Conservation (phyloP, 2,888 invertebrate genomes). For the Amiota communis region DNA sequence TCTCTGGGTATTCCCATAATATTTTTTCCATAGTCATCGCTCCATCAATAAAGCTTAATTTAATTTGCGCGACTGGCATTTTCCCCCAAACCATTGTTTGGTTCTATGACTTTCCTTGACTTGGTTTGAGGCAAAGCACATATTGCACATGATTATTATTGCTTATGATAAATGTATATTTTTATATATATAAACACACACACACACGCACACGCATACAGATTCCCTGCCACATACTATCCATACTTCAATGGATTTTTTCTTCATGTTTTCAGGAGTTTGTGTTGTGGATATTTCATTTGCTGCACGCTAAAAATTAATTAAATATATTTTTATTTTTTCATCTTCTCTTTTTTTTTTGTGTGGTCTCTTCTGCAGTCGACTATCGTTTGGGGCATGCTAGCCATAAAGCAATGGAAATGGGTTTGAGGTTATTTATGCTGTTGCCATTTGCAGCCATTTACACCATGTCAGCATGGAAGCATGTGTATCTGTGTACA, state of each 20-base stretch:
- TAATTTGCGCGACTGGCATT: slow-evolving; percentile 50
- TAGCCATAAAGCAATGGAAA: slow-evolving; percentile 51
- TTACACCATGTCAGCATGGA: slow-evolving; percentile 25
- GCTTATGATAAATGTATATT: slow-evolving; percentile 58
- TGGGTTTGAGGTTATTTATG: slow-evolving; percentile 57
- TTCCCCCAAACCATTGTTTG: slow-evolving; percentile 51
- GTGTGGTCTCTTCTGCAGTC: too few species aligned
- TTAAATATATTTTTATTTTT: slow-evolving; percentile 57
- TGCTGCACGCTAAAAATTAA: slow-evolving; percentile 65
- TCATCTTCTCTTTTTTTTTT: slow-evolving; percentile 1
- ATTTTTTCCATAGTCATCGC: slow-evolving; percentile 15
- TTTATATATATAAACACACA: slow-evolving; percentile 38
- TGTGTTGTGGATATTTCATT: slow-evolving; percentile 39
- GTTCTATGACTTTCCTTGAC: slow-evolving; percentile 6
- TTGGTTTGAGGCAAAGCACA: slow-evolving; percentile 1
- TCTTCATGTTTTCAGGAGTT: too few species aligned
- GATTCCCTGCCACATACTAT: too few species aligned
- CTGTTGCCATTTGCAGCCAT: slow-evolving; percentile 47
- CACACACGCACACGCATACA: not conserved
- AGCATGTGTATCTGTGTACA: too few species aligned
- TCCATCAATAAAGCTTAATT: slow-evolving; percentile 67
- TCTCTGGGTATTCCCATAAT: not conserved
- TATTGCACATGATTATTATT: slow-evolving; percentile 58
- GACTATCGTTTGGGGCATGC: not conserved
- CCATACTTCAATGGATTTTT: too few species aligned